These are phyloP conservation scores for Zaprionus davidi DNA, from an alignment of 1,140 invertebrate species.

Conservation along the genomic window DNA sequence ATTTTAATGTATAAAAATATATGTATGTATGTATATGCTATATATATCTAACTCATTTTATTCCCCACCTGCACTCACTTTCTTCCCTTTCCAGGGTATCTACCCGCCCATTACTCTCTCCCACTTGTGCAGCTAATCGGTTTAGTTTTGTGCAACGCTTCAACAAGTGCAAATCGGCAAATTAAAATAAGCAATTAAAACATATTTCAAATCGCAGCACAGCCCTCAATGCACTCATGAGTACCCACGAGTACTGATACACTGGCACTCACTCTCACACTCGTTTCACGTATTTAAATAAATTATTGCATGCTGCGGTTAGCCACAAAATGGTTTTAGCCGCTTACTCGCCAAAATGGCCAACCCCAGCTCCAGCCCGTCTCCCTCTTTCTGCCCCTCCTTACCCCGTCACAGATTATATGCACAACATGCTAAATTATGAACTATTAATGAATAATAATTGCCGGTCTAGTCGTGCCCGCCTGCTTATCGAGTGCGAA, in stretches of 20 bases:
- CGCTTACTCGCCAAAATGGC: constrained; percentile 52
- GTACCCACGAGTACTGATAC: neutral
- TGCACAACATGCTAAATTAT: constrained; percentile 35
- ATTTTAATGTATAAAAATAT: too few relatives aligned
- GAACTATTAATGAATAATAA: constrained; percentile 50
- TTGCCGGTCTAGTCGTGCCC: constrained; percentile 1
- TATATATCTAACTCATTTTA: too few relatives aligned
- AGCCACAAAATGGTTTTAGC: constrained; percentile 78
- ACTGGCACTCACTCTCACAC: constrained; percentile 13
- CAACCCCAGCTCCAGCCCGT: neutral
- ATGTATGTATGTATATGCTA: too few relatives aligned
- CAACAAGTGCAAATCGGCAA: constrained; percentile 69
- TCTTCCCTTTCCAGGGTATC: neutral
- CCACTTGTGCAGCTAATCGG: constrained; percentile 63
- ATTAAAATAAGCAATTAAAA: constrained; percentile 82
- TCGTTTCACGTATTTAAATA: constrained; percentile 61
- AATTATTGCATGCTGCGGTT: constrained; percentile 75
- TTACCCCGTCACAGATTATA: constrained; percentile 20
- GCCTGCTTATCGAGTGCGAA: constrained; percentile 20
- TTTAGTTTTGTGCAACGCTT: constrained; percentile 58
- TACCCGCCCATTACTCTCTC: neutral
- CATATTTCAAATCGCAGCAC: constrained; percentile 59
- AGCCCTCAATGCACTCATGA: neutral
- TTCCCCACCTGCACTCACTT: neutral
- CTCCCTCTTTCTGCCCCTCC: neutral